Conservation (phyloP, 2,888 invertebrate genomes). For the Ecdyonurus torrentis region DNA sequence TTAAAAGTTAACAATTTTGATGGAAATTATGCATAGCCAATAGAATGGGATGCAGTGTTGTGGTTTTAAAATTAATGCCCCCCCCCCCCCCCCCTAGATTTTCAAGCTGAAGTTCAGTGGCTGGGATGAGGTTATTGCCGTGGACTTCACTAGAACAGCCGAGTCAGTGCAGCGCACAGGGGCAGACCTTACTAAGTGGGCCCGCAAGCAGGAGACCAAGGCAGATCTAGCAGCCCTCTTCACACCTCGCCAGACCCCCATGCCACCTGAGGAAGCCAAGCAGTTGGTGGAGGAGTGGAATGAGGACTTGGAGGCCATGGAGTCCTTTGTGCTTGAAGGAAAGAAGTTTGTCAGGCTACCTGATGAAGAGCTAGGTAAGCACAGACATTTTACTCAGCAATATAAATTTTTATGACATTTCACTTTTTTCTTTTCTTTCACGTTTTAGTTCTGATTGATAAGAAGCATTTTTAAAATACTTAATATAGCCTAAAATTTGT, state of each 20-base stretch:
- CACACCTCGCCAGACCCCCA: slow-evolving; percentile 81
- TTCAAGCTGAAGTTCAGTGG: slow-evolving; percentile 95
- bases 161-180: slow-evolving; percentile 94
- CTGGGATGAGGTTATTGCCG: slow-evolving; percentile 98
- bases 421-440: neutral
- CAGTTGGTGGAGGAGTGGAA: slow-evolving; percentile 93
- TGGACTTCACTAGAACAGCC: slow-evolving; percentile 96
- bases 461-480: neutral
- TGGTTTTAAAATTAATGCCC: no score
- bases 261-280: slow-evolving; percentile 68
- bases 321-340: slow-evolving; percentile 90
- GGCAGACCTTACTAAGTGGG: slow-evolving; percentile 87
- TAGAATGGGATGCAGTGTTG: no score
- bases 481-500: neutral
- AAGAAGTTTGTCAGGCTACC: slow-evolving; percentile 94
- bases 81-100: no score
- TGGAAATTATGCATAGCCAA: no score
- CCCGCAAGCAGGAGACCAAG: slow-evolving; percentile 73
- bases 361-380: slow-evolving; percentile 69
- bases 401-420: neutral
- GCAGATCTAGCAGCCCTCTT: slow-evolving; percentile 92
- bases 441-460: neutral
- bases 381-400: neutral
- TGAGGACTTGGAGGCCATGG: slow-evolving; percentile 95
- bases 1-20: no score